Evolutionary conservation across 1,140 invertebrate genomes (phyloP), one percentile per base, ranked within the genome.

Genomic region (Drosophila ercepeae): DNA sequence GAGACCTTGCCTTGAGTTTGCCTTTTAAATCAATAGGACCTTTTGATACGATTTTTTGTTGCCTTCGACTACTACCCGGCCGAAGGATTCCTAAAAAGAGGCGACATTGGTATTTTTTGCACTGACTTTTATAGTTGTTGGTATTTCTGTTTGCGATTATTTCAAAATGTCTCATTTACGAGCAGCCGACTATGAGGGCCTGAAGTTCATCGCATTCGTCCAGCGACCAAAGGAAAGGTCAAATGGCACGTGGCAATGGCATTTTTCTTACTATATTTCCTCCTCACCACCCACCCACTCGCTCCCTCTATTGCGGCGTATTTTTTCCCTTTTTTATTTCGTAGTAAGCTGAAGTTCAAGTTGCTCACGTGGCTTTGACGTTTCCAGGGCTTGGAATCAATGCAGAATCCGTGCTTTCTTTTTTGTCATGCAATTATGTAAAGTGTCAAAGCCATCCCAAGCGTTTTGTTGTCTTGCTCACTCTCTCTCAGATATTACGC

Each of bases 151-250:
- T 14, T 71, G 60, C 57, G 78, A 71, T 77, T 78, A 59, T 64
- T 82, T 82, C 71, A 72, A 81, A 68, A 81, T 81, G 78, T 83
- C 78, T 84, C 65, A 79, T 81, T 82, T 82, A 50, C 59, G 59
- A 73, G 11, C 32, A 34, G 32, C 4, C 5, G 29, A n/a, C n/a
- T n/a, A n/a, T n/a, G n/a, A 67, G 70, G 67, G 70, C 79, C 67
- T 75, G 70, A 79, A 65, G 79, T 86, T 83, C 81, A 86, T 86
- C 75, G 75, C 75, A 53, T 75, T 84, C 48, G 50, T 48, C 18
- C 2, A 34, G 18, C 14, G 48, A 36, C 48, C 39, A 16, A 45
- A 46, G 18, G 59, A 70, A 83, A 83, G 79, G 79, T 83, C 79
- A 83, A 86, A 57, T 7, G 81, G 81, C 81, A 86, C 81, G 79